Conservation (phyloP, 2,888 invertebrate species). For the Piscicola geometra region DNA sequence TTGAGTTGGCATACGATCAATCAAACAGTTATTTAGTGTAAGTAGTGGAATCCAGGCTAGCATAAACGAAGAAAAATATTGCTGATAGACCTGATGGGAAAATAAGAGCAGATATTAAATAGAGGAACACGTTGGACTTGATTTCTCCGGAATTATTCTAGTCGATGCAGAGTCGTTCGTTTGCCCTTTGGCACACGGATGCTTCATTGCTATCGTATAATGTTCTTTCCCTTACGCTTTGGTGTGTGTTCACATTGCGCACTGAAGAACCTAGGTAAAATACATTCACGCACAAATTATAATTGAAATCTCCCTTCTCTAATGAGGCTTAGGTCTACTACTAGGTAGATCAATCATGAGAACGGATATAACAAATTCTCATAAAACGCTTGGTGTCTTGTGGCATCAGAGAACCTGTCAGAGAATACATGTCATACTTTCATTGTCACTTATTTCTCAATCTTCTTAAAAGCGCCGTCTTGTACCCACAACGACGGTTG, state of each 20-base stretch:
- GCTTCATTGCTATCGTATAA: constrained; percentile 2
- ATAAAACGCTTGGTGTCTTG: not conserved
- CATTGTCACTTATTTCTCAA: not conserved
- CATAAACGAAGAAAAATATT: no score
- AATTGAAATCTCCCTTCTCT: not conserved
- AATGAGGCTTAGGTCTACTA: not conserved
- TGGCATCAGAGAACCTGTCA: constrained; percentile 6
- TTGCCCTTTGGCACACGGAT: not conserved
- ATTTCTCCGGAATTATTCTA: no score
- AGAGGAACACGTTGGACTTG: no score
- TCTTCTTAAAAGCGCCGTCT: constrained; percentile 10
- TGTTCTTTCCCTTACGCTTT: not conserved
- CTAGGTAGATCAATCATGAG: not conserved
- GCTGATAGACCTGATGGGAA: no score
- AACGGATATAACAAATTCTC: not conserved
- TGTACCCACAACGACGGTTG: not conserved
- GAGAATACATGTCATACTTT: not conserved
- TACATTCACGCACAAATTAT: no score
- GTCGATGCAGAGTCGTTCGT: constrained; percentile 6
- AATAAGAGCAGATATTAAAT: no score
- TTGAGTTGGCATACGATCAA: no score
- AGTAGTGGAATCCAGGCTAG: no score
- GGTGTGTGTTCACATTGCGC: not conserved
- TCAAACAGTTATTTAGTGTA: no score
- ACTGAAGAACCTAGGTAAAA: constrained; percentile 9